phyloP scores from a whole-genome alignment of 2,888 invertebrate genomes.

The Dugesia japonica region DNA sequence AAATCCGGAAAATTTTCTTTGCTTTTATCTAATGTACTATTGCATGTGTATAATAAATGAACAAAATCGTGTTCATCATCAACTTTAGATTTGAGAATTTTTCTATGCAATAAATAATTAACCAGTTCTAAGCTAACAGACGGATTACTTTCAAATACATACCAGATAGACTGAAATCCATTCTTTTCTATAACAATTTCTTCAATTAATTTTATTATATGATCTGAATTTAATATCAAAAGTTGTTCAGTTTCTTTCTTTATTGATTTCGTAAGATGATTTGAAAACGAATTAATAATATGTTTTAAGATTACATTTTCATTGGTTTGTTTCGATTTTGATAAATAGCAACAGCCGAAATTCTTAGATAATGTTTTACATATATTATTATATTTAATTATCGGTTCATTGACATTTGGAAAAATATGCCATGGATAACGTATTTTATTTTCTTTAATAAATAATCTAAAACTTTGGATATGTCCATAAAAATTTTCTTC shows the following conservation, averaged over 20 bases:
- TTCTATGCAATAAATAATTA: neutral
- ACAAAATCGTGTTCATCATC: neutral
- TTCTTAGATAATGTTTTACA: neutral
- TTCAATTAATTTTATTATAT: neutral
- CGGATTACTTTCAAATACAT: neutral
- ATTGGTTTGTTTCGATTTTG: neutral
- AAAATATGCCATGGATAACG: neutral
- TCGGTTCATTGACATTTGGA: neutral
- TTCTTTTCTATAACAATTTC: neutral
- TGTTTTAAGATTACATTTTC: neutral
- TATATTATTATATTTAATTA: neutral
- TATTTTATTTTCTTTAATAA: neutral
- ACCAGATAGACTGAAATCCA: neutral
- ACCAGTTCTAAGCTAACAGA: neutral
- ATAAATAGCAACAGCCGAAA: neutral
- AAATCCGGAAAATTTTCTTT: constrained; percentile 5
- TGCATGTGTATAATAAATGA: neutral
- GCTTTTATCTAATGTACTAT: neutral
- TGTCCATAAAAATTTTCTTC: neutral
- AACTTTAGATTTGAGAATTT: neutral
- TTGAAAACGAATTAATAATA: neutral
- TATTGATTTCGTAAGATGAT: neutral
- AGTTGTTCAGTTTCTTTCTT: neutral
- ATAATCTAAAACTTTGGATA: neutral
- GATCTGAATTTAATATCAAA: neutral